These are phyloP conservation scores for Chinchilla lanigera DNA, from an alignment of 2,113 vertebrate genomes.

Conservation along the genomic window DNA sequence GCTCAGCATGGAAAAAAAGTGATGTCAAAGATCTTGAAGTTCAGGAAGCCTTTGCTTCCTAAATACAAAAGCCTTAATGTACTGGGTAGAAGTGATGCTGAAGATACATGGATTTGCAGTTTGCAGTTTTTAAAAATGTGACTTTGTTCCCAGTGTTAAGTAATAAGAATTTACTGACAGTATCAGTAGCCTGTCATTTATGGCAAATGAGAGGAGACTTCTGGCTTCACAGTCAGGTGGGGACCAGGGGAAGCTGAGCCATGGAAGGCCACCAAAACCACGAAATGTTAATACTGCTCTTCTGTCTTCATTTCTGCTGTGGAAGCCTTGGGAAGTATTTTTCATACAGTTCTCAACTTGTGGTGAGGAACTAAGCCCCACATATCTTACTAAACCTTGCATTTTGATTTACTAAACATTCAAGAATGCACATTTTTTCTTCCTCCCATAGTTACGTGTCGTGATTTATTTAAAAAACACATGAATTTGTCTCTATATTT, in stretches of 20 bases:
- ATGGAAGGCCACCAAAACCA: slow-evolving; percentile 79
- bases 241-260: slow-evolving; percentile 78
- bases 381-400: background rate
- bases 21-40: background rate
- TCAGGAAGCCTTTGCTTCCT: slow-evolving; percentile 5
- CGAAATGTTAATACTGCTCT: slow-evolving; percentile 53
- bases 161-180: slow-evolving; percentile 72
- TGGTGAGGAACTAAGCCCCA: slow-evolving; percentile 56
- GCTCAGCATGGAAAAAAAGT: background rate
- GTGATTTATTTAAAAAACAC: background rate
- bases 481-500: background rate
- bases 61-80: background rate
- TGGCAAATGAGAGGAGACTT: slow-evolving; percentile 76
- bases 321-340: slow-evolving; percentile 66
- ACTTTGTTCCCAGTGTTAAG: slow-evolving; percentile 70
- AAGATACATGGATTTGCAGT: background rate
- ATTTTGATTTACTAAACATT: slow-evolving; percentile 58
- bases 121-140: background rate
- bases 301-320: slow-evolving; percentile 42
- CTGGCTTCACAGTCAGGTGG: slow-evolving; percentile 79
- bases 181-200: slow-evolving; percentile 71
- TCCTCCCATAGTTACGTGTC: slow-evolving; percentile 30
- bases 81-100: background rate
- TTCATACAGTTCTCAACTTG: slow-evolving; percentile 63
- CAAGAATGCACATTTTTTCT: slow-evolving; percentile 2